Evolutionary conservation across 2,113 vertebrate genomes (phyloP), one percentile per base, ranked within the genome.

Genomic region (Turdus rufiventris): DNA sequence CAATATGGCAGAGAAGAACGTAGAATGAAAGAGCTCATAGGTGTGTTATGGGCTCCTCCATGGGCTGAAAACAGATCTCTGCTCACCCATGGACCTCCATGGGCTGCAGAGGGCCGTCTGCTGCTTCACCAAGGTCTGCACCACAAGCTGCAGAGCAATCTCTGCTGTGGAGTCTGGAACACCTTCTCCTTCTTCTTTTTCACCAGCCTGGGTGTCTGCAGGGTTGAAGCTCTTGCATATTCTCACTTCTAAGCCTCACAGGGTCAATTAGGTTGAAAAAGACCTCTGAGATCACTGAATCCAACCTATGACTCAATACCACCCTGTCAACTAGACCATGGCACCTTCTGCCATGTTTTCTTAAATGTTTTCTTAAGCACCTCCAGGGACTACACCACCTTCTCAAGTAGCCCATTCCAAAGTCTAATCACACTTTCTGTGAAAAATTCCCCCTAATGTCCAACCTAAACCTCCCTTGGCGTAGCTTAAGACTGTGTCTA

Each of bases 241-340:
- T 48, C 24, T 70, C n/a, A 18, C 6, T 24, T 80, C 18, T 8
- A 36, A 24, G 33, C 45, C 38, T n/a, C 28, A 51, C 18, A 43
- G 36, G 15, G 36, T 50, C 9, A 36, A 3, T 51, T 24, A 45
- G 33, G 7, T 28, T 58, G 18, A 18, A 45, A 66, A 45, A 58
- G 28, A 66, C 12, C 21, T 26, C 18, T 65, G 36, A 43, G 11
- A 14, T 36, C 21, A 56, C 36, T 0, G 0, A 65, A 28, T 36
- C 21, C 58, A 43, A 50, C 14, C 33, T n/a, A 6, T 58, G 12
- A 73, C 23, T 12, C 7, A 51, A n/a, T 33, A 45, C 3, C 8
- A n/a, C 10, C 26, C 11, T 24, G 33, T 36, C 26, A 25, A 43
- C 31, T 33, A 31, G 8, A 65, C 50, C 21, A 28, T 8, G 18